Base-by-base conservation (phyloP, 2,888 invertebrate species). In the Nezara viridula region DNA sequence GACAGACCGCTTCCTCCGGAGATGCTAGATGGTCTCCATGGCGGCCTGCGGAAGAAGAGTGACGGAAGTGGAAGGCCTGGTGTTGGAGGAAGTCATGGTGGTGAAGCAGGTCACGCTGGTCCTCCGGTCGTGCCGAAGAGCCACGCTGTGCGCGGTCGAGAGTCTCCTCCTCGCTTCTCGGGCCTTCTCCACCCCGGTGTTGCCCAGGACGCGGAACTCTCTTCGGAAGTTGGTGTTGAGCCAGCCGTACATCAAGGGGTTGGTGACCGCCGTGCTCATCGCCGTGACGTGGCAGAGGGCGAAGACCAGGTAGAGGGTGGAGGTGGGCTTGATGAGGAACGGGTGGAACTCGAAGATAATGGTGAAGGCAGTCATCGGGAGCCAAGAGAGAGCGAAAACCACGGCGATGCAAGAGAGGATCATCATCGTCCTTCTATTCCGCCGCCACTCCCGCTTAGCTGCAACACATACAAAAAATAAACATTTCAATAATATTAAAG, bases 161-260 rank as follows among this genome's bases (percentile, higher is more conserved):
- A 77, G 52, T 49, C 90, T 89, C 6, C 89, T 55, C 55, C 89
- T 85, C 40, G 90, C 89, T 27, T 89, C 89, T 27, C 88, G 52
- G 3, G 90, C 89, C 60, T 88, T 90, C 85, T 89, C 89, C 66
- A 89, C 90, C 44, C 90, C 88, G 16, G 89, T 89, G 47, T 86
- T 89, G 32, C 90, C 90, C 77, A 91, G 88, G 27, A 89, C 88
- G 4, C 90, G 60, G 85, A 94, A 93, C 91, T 94, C 94, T 16
- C 92, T 92, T 81, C 93, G 91, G 92, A 95, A 94, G 91, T 94
- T 94, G 90, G 94, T 94, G 92, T 95, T 95, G 89, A 95, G 93
- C 93, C 94, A 94, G 14, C 94, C 95, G 92, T 95, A 95, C 66
- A 95, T 92, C n/a, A 95, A 93, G 0, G 95, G 95, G 92, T 95